These are phyloP conservation scores for Calliopsis andreniformis DNA, from an alignment of 1,140 invertebrate species.

Conservation along the genomic window DNA sequence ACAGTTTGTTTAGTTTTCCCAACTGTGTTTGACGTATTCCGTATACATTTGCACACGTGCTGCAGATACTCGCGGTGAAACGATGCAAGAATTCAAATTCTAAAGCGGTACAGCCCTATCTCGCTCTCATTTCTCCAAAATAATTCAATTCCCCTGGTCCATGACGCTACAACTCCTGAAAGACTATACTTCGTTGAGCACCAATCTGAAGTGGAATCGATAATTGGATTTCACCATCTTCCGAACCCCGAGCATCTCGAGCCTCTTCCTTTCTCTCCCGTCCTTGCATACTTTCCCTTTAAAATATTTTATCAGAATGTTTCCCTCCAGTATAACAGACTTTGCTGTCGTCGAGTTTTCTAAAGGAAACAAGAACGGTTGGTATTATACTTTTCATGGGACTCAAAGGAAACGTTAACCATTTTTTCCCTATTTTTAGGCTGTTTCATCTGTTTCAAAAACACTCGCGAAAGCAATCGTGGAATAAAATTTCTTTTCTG, in stretches of 20 bases:
- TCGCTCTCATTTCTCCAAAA: not conserved
- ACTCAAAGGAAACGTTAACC: not conserved
- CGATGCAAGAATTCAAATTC: not conserved
- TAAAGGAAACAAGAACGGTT: not conserved
- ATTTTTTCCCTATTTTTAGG: not conserved
- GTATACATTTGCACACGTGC: conserved; percentile 11
- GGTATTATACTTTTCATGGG: not conserved
- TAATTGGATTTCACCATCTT: not conserved
- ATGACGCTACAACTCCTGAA: not conserved
- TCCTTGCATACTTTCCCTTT: not conserved
- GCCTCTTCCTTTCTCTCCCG: not conserved
- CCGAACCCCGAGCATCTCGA: not conserved
- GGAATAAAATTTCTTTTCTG: not conserved
- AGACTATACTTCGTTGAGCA: not conserved
- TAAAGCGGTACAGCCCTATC: not conserved
- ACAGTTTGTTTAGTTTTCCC: conserved; percentile 22
- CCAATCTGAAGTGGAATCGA: not conserved
- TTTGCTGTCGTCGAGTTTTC: not conserved
- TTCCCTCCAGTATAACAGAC: not conserved
- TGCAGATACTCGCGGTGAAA: not conserved
- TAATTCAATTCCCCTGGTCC: not conserved
- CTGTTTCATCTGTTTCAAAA: not conserved
- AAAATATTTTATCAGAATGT: not conserved
- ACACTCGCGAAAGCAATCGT: not conserved
- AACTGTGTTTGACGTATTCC: conserved; percentile 31